phyloP scores from a whole-genome alignment of 2,113 vertebrate species.

The Pampusana beccarii region DNA sequence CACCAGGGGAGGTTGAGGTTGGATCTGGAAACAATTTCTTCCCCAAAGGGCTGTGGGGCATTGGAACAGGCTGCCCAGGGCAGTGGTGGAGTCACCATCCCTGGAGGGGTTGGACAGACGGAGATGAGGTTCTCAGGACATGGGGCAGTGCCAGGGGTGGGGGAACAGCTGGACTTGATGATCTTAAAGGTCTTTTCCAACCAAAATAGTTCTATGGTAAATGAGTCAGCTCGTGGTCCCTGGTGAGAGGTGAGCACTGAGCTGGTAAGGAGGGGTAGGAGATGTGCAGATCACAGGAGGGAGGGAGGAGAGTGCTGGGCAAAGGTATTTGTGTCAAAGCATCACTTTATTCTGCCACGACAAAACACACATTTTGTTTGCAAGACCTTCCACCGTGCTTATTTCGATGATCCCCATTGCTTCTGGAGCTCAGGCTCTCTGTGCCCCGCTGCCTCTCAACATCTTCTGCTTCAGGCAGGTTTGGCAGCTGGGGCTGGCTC shows the following conservation, averaged over 20 bases:
- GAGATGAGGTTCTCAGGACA: no score
- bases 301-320: not conserved
- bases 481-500: not conserved
- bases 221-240: not conserved
- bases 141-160: no score
- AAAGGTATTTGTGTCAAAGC: not conserved
- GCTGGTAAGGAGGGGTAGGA: not conserved
- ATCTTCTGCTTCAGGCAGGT: not conserved
- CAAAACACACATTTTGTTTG: not conserved
- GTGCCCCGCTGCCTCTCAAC: not conserved
- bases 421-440: not conserved
- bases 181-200: no score
- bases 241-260: not conserved
- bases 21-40: no score
- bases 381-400: not conserved
- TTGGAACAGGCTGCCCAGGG: no score
- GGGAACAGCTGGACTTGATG: no score
- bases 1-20: no score
- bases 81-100: no score
- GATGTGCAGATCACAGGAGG: fast-evolving
- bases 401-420: not conserved
- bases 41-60: no score
- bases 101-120: no score
- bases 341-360: not conserved
- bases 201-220: not conserved